Evolutionary conservation across 1,140 invertebrate genomes (phyloP).

Genomic region (Sitophilus oryzae): DNA sequence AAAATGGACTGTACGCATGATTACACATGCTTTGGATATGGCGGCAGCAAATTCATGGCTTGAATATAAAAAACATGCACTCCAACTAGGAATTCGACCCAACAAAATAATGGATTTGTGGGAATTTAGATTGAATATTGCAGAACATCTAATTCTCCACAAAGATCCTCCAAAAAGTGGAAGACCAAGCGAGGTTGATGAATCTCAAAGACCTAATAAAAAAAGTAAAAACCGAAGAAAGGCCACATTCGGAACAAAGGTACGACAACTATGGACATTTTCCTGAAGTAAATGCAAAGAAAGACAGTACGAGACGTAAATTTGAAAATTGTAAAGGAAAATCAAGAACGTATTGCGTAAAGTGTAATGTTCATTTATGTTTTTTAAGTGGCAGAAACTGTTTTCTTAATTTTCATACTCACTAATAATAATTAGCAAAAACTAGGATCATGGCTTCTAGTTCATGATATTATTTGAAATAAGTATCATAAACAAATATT

Average conservation of each 20-base stretch:
- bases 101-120: background rate
- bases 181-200: no score
- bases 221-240: constrained; percentile 1
- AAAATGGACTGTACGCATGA: constrained; percentile 39
- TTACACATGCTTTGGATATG: constrained; percentile 36
- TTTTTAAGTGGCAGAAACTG: background rate
- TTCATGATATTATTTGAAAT: no score
- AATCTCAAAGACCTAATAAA: constrained; percentile 1
- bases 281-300: background rate
- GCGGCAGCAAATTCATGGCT: constrained; percentile 33
- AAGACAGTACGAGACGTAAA: background rate
- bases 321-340: background rate
- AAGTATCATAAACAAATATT: no score
- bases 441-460: no score
- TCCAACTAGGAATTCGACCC: no score
- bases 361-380: constrained; percentile 13
- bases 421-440: no score
- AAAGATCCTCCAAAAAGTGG: no score
- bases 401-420: background rate
- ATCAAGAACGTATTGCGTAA: background rate
- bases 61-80: constrained; percentile 30
- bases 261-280: constrained; percentile 3
- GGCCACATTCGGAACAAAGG: constrained; percentile 3
- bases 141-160: background rate
- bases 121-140: background rate